Evolutionary conservation across 37 sponge, comb jelly and placozoan species (phyloP).

Genomic region (Beroe ovata): DNA sequence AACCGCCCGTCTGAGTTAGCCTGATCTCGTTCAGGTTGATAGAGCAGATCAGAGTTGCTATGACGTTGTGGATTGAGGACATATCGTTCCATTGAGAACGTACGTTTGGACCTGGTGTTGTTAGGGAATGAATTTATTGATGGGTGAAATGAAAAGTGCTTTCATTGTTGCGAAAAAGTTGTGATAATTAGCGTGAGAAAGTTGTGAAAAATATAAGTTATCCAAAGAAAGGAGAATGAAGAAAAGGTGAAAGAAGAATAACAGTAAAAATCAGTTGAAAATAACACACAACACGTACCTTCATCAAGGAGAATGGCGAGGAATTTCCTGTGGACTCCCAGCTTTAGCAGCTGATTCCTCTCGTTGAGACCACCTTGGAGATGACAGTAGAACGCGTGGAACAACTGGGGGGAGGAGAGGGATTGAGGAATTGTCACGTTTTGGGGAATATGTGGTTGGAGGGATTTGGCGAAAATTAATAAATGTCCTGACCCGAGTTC

Average conservation of each 20-base stretch:
- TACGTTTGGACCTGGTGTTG: slow-evolving; percentile 13
- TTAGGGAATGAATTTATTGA: too few species aligned
- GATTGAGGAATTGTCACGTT: neutral
- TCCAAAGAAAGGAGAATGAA: too few species aligned
- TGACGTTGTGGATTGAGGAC: slow-evolving; percentile 30
- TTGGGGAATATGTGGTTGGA: neutral
- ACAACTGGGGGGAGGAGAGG: slow-evolving; percentile 53
- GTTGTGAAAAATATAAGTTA: too few species aligned
- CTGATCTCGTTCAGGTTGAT: neutral
- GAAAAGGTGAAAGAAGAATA: too few species aligned
- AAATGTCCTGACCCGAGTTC: too few species aligned
- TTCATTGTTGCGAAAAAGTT: too few species aligned
- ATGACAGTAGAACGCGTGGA: slow-evolving; percentile 52
- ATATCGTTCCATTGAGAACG: slow-evolving; percentile 37
- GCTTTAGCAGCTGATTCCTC: slow-evolving; percentile 77
- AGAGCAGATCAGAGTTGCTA: slow-evolving; percentile 26
- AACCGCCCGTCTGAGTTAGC: neutral
- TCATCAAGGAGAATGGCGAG: slow-evolving; percentile 85
- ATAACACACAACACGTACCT: too few species aligned
- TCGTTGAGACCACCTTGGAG: slow-evolving; percentile 59
- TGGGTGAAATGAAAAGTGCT: too few species aligned
- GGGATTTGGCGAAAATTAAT: too few species aligned
- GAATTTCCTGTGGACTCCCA: slow-evolving; percentile 85
- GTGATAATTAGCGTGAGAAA: too few species aligned
- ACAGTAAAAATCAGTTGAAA: too few species aligned